phyloP scores from a whole-genome alignment of 2,888 invertebrate genomes.

The Mycalesis mineus region DNA sequence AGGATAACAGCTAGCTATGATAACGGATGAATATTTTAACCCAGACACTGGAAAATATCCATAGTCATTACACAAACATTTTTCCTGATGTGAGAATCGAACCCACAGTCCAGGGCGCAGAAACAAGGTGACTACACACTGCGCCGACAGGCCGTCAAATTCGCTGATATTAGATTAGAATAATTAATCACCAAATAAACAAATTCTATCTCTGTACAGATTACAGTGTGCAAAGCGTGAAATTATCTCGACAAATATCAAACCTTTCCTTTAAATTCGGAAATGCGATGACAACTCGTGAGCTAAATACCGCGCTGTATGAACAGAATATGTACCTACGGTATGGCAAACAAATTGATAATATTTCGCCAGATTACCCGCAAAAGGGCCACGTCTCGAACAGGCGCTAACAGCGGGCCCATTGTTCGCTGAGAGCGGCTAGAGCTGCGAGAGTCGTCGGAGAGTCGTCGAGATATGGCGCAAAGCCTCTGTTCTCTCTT shows the following conservation, averaged over 20 bases:
- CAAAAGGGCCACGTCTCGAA: constrained; percentile 5
- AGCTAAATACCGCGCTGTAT: not conserved
- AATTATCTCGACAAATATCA: not conserved
- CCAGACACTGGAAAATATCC: too few relatives aligned
- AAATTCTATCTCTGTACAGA: too few relatives aligned
- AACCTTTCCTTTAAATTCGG: not conserved
- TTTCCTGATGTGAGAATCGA: too few relatives aligned
- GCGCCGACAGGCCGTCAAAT: too few relatives aligned
- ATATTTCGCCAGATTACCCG: constrained; percentile 20
- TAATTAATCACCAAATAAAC: too few relatives aligned
- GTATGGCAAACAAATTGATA: constrained; percentile 7
- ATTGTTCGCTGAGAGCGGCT: constrained; percentile 35
- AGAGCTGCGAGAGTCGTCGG: constrained; percentile 31
- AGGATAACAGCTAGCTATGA: too few relatives aligned
- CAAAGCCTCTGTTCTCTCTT: constrained; percentile 19
- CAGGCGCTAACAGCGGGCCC: constrained; percentile 17
- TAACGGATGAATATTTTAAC: too few relatives aligned
- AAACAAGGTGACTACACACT: too few relatives aligned
- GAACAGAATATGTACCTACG: not conserved
- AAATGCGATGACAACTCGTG: not conserved
- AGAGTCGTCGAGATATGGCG: constrained; percentile 35
- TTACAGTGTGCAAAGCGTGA: not conserved
- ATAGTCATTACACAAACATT: too few relatives aligned
- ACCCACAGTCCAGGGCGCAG: too few relatives aligned
- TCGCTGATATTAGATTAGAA: too few relatives aligned